Evolutionary conservation across 2,113 vertebrate species (phyloP), one percentile per base, ranked within the genome.

Genomic region (Narcine bancroftii): DNA sequence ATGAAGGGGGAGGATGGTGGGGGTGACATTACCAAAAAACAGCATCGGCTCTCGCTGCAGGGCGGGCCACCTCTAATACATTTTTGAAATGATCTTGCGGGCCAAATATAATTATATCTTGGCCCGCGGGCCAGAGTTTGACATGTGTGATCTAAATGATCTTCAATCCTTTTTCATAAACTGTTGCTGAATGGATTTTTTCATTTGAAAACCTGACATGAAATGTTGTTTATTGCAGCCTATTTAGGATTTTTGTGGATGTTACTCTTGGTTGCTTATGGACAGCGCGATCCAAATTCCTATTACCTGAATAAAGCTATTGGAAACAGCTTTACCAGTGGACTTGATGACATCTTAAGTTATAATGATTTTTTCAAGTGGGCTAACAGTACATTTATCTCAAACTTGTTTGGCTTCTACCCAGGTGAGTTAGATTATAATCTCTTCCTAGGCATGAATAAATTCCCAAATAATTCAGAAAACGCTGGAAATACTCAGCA

Each of bases 211-310:
- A n/a, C 5, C 42, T 89, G 21, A 69, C 42, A 47, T 39, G 36
- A 36, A 50, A 36, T 19, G 71, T 92, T 93, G n/a, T 92, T n/a
- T 93, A 77, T 94, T 95, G 72, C 95, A 99, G 98, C 95, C 0
- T 98, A 98, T 79, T 47, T 97, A 56, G 98, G 97, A 11, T 99
- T 98, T 94, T 95, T 99, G 94, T 99, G 98, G 98, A 97, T 98
- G 97, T 94, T 99, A 92, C 96, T 99, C 79, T 93, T 99, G 92
- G 97, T 98, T 92, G 97, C 98, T 50, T 99, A 99, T 0, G 97
- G 98, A 53, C 98, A 99, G 93, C 96, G 98, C 94, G 98, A 99
- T 92, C 97, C 97, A 69, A 98, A 96, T 0, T 96, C 97, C 92
- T 99, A 96, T 94, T 97, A 97, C 93, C 95, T 99, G 93, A 97